Evolutionary conservation across 2,113 vertebrate species (phyloP).

Genomic region (Setophaga kirtlandii): DNA sequence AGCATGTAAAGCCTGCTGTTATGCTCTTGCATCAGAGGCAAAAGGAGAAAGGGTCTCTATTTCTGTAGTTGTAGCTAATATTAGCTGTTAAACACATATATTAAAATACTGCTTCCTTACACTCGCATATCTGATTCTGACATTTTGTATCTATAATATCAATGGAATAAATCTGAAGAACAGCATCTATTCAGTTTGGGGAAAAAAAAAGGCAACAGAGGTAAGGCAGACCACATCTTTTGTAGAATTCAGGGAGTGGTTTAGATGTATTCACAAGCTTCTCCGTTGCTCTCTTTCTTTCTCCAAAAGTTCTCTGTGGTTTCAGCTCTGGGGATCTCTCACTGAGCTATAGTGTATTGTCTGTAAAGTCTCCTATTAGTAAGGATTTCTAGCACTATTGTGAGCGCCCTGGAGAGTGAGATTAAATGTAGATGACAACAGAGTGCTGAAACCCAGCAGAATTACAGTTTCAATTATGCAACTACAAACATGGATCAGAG

Average conservation of each 20-base stretch:
- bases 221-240: not conserved
- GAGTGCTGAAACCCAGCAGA: slow-evolving; percentile 54
- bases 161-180: not conserved
- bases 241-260: not conserved
- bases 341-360: not conserved
- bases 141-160: not conserved
- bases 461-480: slow-evolving; percentile 62
- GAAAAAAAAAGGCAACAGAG: not conserved
- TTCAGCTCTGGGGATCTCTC: not conserved
- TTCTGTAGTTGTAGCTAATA: not conserved
- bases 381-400: slow-evolving; percentile 27
- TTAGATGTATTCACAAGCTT: not conserved
- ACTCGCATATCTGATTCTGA: not conserved
- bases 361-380: slow-evolving; percentile 23
- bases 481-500: slow-evolving; percentile 32
- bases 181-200: not conserved
- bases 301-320: not conserved
- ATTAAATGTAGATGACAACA: slow-evolving; percentile 54
- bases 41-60: not conserved
- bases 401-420: slow-evolving; percentile 8
- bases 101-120: not conserved
- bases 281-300: not conserved
- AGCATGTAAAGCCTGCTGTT: not conserved
- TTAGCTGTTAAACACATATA: not conserved
- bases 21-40: not conserved